A percentile compares a stretch with the other conserved stretches of the same genome.
These are phyloP conservation scores for Thera britannica DNA, from an alignment of 2,888 invertebrate genomes.

Conservation along the genomic window DNA sequence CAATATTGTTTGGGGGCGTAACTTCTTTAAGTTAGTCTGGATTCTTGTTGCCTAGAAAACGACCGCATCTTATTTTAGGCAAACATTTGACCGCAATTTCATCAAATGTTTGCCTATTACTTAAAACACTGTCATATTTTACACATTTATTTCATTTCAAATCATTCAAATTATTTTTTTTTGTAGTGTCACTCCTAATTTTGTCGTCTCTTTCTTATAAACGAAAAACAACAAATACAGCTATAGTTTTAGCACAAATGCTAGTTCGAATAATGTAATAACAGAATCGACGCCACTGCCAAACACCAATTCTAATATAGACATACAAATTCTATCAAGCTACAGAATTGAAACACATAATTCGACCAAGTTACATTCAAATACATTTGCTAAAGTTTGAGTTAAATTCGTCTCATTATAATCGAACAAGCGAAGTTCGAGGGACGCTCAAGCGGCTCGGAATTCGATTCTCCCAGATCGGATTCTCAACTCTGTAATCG, in stretches of 20 bases:
- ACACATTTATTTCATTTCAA: no score
- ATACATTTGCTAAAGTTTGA: slow-evolving; percentile 25
- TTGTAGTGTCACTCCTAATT: no score
- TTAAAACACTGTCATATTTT: background rate
- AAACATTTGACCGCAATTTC: no score
- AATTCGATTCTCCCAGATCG: slow-evolving; percentile 73
- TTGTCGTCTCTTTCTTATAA: no score
- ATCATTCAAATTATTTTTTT: no score
- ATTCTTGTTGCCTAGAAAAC: background rate
- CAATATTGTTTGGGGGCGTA: slow-evolving; percentile 15
- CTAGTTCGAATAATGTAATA: background rate
- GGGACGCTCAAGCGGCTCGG: slow-evolving; percentile 60
- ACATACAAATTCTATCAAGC: background rate
- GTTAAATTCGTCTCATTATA: slow-evolving; percentile 51
- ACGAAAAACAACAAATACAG: no score
- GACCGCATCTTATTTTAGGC: background rate
- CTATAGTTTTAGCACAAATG: background rate
- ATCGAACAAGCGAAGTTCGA: slow-evolving; percentile 66
- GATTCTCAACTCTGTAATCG: slow-evolving; percentile 79
- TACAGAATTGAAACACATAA: slow-evolving; percentile 10
- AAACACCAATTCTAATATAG: background rate
- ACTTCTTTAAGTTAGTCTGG: slow-evolving; percentile 4
- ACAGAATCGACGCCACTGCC: background rate
- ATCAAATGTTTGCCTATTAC: background rate
- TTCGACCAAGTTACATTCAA: slow-evolving; percentile 13